Evolutionary conservation across 30 jellyfish, hydroid and myxozoan species (phyloP).

Genomic region (Clytia hemisphaerica): DNA sequence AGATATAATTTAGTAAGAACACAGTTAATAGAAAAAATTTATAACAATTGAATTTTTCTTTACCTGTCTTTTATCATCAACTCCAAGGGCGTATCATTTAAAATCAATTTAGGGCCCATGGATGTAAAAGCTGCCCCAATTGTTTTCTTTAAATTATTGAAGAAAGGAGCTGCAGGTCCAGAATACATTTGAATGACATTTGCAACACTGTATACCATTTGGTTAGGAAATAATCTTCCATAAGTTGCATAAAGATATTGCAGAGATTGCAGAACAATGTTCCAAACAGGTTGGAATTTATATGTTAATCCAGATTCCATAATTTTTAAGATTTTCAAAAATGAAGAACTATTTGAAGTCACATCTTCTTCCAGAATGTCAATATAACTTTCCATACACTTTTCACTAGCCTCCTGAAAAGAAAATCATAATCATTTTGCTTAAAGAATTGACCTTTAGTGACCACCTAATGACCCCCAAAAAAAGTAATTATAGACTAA

Average conservation of each 20-base stretch:
- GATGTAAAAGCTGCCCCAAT: conserved; percentile 74
- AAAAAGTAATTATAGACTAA: neutral
- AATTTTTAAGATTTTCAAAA: conserved; percentile 12
- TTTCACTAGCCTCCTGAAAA: conserved; percentile 32
- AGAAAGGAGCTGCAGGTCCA: conserved; percentile 42
- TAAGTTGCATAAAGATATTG: conserved; percentile 28
- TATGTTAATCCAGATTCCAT: conserved; percentile 76
- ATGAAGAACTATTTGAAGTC: conserved; percentile 10
- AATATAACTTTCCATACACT: conserved; percentile 14
- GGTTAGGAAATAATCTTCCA: conserved; percentile 13
- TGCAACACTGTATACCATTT: conserved; percentile 45
- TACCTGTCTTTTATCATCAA: conserved; percentile 55
- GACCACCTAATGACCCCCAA: neutral
- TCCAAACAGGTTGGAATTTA: conserved; percentile 83
- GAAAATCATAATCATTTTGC: neutral
- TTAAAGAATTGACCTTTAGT: neutral
- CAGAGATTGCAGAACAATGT: conserved; percentile 42
- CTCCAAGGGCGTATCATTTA: conserved; percentile 49
- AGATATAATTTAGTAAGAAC: no score
- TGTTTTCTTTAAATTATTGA: conserved; percentile 48
- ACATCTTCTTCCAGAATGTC: conserved; percentile 14
- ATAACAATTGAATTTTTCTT: no score
- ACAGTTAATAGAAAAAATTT: no score
- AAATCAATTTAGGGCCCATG: conserved; percentile 76
- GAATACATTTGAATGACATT: conserved; percentile 62